phyloP scores from a whole-genome alignment of 2,797 vertebrate species.

The Neosilurus mollespiculum region DNA sequence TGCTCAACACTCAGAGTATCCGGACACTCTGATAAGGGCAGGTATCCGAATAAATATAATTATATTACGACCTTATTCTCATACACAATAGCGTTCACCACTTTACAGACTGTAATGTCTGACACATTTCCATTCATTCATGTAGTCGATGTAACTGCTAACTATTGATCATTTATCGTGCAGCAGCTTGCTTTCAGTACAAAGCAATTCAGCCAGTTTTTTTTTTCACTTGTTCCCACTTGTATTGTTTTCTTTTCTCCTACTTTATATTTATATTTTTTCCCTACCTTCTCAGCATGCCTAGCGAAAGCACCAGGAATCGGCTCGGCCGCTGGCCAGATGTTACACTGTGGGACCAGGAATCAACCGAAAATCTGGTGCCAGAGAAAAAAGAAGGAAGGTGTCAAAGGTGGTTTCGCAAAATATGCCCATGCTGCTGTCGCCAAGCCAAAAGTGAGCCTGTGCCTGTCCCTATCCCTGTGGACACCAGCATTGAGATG shows the following conservation, averaged over 20 bases:
- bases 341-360: constrained; percentile 56
- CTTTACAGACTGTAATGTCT: too few species aligned
- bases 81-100: too few species aligned
- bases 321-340: constrained; percentile 69
- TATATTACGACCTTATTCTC: background rate
- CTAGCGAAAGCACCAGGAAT: constrained; percentile 44
- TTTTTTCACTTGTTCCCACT: background rate
- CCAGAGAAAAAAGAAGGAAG: background rate
- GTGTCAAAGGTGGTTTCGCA: background rate
- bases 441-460: background rate
- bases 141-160: too few species aligned
- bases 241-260: background rate
- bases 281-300: constrained; percentile 43
- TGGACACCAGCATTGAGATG: background rate
- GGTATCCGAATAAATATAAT: background rate
- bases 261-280: background rate
- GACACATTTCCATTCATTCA: background rate
- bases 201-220: background rate
- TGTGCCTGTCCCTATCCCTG: background rate
- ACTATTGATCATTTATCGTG: background rate
- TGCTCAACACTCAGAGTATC: background rate
- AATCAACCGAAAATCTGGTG: background rate
- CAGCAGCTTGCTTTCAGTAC: too few species aligned
- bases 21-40: too few species aligned
- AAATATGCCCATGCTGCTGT: constrained; percentile 16